phyloP scores from a whole-genome alignment of 2,797 vertebrate genomes.

The Scolopax bukidnonensis region DNA sequence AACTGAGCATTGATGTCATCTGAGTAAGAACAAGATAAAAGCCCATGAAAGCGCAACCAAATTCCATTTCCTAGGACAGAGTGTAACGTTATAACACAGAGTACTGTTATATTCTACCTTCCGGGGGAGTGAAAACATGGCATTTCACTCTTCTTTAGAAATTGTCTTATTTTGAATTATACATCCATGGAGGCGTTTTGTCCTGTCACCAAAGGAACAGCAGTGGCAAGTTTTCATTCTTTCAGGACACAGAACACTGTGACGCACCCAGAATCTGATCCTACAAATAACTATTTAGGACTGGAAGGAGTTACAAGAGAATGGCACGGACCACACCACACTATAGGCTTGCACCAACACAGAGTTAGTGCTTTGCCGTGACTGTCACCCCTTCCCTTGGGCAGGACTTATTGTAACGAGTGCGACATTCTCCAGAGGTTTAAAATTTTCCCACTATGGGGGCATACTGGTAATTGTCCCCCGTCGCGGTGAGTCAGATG shows the following conservation, averaged over 20 bases:
- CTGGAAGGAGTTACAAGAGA: neutral
- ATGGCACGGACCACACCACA: neutral
- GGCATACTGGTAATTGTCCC: neutral
- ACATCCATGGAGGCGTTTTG: neutral
- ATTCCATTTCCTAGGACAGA: neutral
- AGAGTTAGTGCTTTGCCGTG: neutral
- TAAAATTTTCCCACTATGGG: neutral
- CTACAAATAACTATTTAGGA: neutral
- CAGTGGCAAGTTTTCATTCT: neutral
- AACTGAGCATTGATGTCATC: neutral
- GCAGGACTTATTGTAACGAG: neutral
- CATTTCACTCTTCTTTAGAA: neutral
- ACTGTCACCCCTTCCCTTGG: neutral
- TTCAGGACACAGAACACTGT: neutral
- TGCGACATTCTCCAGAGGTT: neutral
- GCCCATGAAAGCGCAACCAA: neutral
- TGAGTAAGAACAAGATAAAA: conserved; percentile 18
- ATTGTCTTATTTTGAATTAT: neutral
- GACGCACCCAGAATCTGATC: neutral
- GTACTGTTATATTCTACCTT: neutral
- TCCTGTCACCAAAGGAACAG: neutral
- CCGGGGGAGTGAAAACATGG: neutral
- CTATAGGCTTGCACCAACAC: neutral
- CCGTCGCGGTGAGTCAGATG: neutral
- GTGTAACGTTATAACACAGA: neutral